phyloP scores from a whole-genome alignment of 2,888 invertebrate genomes.

The Cheilosia urbana region DNA sequence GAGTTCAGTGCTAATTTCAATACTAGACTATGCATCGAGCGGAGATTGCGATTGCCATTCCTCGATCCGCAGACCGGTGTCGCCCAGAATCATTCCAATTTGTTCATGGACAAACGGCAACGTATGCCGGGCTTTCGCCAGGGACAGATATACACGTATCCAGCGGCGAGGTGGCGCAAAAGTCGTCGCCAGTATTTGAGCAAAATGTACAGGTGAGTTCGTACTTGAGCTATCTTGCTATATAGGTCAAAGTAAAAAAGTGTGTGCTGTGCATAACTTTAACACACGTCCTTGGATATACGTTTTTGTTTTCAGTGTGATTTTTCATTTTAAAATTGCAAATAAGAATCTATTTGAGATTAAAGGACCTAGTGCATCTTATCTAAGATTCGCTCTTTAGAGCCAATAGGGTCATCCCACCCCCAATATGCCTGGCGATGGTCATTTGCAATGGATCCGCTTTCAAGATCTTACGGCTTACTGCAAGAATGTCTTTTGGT shows the following conservation, averaged over 20 bases:
- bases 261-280: too few relatives aligned
- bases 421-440: too few relatives aligned
- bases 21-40: conserved; percentile 94
- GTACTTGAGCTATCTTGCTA: neutral
- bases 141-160: conserved; percentile 97
- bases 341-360: too few relatives aligned
- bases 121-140: conserved; percentile 94
- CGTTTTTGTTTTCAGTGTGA: too few relatives aligned
- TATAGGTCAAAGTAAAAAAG: neutral
- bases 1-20: conserved; percentile 98
- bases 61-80: conserved; percentile 98
- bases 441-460: too few relatives aligned
- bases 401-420: too few relatives aligned
- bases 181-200: conserved; percentile 92
- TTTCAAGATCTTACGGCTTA: too few relatives aligned
- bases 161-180: conserved; percentile 95
- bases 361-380: too few relatives aligned
- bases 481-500: too few relatives aligned
- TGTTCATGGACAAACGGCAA: conserved; percentile 94
- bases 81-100: conserved; percentile 96
- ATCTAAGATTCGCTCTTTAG: too few relatives aligned
- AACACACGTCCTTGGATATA: too few relatives aligned
- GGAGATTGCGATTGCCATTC: conserved; percentile 96
- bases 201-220: conserved; percentile 83
- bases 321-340: too few relatives aligned